Percentiles rank a stretch among this genome's conserved stretches.
Conservation (phyloP, 1,140 invertebrate species). For the Drepana arcuata region DNA sequence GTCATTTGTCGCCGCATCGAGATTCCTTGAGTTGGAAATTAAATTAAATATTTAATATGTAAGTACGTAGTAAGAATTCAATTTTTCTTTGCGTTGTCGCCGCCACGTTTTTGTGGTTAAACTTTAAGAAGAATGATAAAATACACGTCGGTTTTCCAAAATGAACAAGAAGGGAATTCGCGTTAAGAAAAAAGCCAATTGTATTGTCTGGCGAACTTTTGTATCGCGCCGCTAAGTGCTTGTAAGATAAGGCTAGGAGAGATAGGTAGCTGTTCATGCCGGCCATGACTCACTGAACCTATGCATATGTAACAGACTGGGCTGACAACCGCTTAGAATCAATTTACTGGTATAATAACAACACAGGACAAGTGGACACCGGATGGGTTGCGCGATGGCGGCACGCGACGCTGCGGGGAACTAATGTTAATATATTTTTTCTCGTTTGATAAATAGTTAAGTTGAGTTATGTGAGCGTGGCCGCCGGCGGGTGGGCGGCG, state of each 20-base stretch:
- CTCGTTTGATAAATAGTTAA: slow-evolving; percentile 46
- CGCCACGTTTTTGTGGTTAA: slow-evolving; percentile 16
- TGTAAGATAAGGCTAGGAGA: slow-evolving; percentile 15
- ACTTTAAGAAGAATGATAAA: not conserved
- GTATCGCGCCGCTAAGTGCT: slow-evolving; percentile 19
- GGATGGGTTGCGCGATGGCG: slow-evolving; percentile 42
- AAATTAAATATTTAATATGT: slow-evolving; percentile 39
- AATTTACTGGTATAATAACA: slow-evolving; percentile 42
- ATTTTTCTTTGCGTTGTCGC: slow-evolving; percentile 16
- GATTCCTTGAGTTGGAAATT: slow-evolving; percentile 44
- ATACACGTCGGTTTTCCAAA: not conserved
- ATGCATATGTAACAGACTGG: slow-evolving; percentile 31
- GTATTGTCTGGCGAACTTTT: slow-evolving; percentile 9
- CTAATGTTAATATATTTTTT: slow-evolving; percentile 35
- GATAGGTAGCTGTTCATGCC: slow-evolving; percentile 27
- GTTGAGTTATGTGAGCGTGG: slow-evolving; percentile 48
- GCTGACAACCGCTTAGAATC: slow-evolving; percentile 34
- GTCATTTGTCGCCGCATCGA: slow-evolving; percentile 54
- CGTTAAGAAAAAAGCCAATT: no score
- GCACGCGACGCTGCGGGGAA: slow-evolving; percentile 54
- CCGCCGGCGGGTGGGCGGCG: slow-evolving; percentile 42
- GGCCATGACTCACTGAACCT: slow-evolving; percentile 42
- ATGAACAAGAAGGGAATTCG: slow-evolving; percentile 1
- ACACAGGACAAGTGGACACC: slow-evolving; percentile 25
- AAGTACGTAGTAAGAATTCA: no score